These are phyloP conservation scores for Drosophila mimetica DNA, from an alignment of 2,888 invertebrate species.

Conservation along the genomic window DNA sequence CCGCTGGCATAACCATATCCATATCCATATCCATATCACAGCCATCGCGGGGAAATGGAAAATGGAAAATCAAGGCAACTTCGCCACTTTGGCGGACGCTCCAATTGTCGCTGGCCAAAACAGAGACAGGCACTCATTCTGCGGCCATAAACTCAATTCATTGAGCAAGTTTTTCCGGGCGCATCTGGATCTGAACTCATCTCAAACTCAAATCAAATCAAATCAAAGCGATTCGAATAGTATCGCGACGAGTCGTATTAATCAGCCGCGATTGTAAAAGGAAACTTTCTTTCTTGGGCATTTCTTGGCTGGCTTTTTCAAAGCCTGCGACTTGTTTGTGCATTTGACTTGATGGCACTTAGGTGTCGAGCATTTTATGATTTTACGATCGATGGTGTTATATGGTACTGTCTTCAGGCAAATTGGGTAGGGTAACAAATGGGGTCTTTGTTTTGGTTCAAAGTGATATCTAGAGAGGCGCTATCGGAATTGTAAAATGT, in stretches of 20 bases:
- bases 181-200: slow-evolving; percentile 47
- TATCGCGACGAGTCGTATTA: slow-evolving; percentile 58
- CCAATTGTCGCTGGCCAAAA: slow-evolving; percentile 58
- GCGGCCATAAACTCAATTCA: slow-evolving; percentile 63
- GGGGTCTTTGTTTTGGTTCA: slow-evolving; percentile 23
- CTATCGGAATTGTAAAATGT: not conserved
- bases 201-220: slow-evolving; percentile 59
- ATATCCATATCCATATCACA: slow-evolving; percentile 7
- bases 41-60: slow-evolving; percentile 58
- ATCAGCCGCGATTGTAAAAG: slow-evolving; percentile 51
- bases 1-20: slow-evolving; percentile 48
- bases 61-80: slow-evolving; percentile 49
- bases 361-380: slow-evolving; percentile 69
- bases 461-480: not conserved
- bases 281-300: slow-evolving; percentile 45
- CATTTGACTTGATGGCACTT: slow-evolving; percentile 32
- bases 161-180: slow-evolving; percentile 62
- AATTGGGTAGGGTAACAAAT: slow-evolving; percentile 25
- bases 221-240: slow-evolving; percentile 45
- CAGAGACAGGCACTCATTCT: slow-evolving; percentile 72
- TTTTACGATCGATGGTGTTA: slow-evolving; percentile 28
- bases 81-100: slow-evolving; percentile 36
- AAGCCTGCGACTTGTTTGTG: slow-evolving; percentile 24
- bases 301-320: slow-evolving; percentile 30
- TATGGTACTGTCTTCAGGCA: slow-evolving; percentile 29